These are phyloP conservation scores for Empidonax alnorum DNA, from an alignment of 2,113 vertebrate species.

Conservation along the genomic window DNA sequence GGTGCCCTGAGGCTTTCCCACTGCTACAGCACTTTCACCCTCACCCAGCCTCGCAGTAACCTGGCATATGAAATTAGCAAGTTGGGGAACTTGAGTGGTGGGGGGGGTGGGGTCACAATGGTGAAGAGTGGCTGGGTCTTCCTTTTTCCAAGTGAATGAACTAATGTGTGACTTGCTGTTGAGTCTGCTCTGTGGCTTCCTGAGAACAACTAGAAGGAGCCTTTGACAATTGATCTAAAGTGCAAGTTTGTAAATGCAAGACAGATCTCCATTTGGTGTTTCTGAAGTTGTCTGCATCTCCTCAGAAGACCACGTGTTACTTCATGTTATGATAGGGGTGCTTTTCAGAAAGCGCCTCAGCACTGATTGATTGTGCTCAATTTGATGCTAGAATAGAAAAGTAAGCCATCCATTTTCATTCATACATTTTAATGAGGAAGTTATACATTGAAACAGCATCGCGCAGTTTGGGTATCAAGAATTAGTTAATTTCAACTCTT, in stretches of 20 bases:
- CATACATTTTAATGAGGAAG: not conserved
- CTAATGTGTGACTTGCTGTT: not conserved
- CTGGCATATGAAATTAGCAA: not conserved
- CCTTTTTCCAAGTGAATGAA: not conserved
- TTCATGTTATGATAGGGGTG: not conserved
- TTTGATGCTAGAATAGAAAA: not conserved
- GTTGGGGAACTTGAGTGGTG: fast-evolving
- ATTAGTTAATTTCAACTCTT: not conserved
- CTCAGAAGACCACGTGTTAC: not conserved
- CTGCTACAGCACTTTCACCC: not conserved
- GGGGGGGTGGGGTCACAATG: not conserved
- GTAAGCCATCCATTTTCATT: not conserved
- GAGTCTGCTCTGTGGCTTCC: not conserved
- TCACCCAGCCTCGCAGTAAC: not conserved
- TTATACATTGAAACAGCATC: not conserved
- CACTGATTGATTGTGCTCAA: not conserved
- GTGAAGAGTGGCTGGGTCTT: not conserved
- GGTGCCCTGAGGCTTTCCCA: not conserved
- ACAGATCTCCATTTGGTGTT: not conserved
- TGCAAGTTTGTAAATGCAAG: not conserved
- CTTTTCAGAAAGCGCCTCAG: not conserved
- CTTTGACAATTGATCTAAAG: not conserved
- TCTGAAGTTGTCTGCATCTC: not conserved
- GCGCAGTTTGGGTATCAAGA: not conserved
- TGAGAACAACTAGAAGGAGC: not conserved